A percentile compares a stretch with the other conserved stretches of the same genome.
phyloP scores from a whole-genome alignment of 2,888 invertebrate species.

The Zhengitettix transpicula region DNA sequence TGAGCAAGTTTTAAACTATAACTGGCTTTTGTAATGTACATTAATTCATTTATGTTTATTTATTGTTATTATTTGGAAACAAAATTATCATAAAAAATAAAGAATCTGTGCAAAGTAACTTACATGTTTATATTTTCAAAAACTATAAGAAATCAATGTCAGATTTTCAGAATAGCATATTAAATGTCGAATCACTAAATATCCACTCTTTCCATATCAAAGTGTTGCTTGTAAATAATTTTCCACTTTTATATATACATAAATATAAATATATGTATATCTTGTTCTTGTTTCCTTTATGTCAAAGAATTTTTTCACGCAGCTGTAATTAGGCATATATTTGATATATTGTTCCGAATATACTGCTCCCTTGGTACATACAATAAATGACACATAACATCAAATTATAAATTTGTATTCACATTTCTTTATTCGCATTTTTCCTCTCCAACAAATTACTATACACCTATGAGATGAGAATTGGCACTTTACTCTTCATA shows the following conservation, averaged over 20 bases:
- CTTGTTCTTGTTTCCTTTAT: constrained; percentile 13
- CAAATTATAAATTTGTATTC: no score
- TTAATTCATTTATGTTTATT: no score
- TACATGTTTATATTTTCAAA: background rate
- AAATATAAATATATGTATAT: constrained; percentile 12
- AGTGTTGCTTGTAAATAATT: constrained; percentile 14
- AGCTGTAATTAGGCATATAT: constrained; percentile 11
- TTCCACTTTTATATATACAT: constrained; percentile 14
- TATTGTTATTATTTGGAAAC: background rate
- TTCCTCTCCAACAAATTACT: no score
- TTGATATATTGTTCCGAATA: constrained; percentile 11
- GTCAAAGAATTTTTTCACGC: constrained; percentile 10
- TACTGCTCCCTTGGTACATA: background rate
- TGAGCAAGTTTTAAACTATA: no score
- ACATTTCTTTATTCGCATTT: no score
- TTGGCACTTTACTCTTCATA: no score
- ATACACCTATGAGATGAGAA: no score
- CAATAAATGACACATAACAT: background rate
- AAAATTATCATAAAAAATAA: background rate
- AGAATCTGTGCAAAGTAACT: background rate
- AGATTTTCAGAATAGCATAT: background rate
- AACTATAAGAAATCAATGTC: background rate
- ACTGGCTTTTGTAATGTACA: no score
- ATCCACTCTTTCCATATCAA: constrained; percentile 12
- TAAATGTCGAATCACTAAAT: constrained; percentile 1